Evolutionary conservation across 2,113 vertebrate species (phyloP), one percentile per base, ranked within the genome.

Genomic region (Podocnemis expansa): DNA sequence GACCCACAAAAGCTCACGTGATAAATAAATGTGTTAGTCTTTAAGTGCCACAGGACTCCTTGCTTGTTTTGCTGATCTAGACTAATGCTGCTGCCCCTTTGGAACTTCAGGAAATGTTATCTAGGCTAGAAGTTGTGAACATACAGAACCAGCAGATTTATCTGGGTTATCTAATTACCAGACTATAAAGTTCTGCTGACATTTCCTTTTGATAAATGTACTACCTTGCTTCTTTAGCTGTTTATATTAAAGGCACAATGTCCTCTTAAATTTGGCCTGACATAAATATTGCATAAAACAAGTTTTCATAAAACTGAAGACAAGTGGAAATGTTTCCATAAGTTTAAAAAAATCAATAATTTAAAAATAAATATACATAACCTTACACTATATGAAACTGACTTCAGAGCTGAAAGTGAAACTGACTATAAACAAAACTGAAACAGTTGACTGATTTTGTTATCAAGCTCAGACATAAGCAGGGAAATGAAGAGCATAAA

Each of bases 181-280:
- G 89, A 93, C 76, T 93, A 97, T 97, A 95, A 97, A 97, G 94
- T 97, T 97, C 93, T 97, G 96, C 96, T 97, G 97, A 97, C 97
- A 96, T 96, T 97, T 97, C 96, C 96, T 97, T 97, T 95, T 85
- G 96, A 95, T 97, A 97, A 97, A 97, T 85, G 94, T 89, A 97
- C 93, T 89, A 90, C 93, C 81, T 84, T 70, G 55, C 93, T 96
- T 92, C 96, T 97, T 97, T 96, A 94, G 93, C 86, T 96, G 91
- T 91, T 90, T 85, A 80, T 89, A 90, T 93, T 94, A 95, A 92
- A 97, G 95, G 96, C 94, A 93, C 94, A 93, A 84, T 91, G 90
- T 93, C 93, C 79, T 91, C 80, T 76, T 93, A 91, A 93, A 96
- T 95, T 89, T 87, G 94, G 47, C n/a, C 41, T 78, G 34, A 43